phyloP scores from a whole-genome alignment of 2,888 invertebrate species.

The Clusia tigrina region DNA sequence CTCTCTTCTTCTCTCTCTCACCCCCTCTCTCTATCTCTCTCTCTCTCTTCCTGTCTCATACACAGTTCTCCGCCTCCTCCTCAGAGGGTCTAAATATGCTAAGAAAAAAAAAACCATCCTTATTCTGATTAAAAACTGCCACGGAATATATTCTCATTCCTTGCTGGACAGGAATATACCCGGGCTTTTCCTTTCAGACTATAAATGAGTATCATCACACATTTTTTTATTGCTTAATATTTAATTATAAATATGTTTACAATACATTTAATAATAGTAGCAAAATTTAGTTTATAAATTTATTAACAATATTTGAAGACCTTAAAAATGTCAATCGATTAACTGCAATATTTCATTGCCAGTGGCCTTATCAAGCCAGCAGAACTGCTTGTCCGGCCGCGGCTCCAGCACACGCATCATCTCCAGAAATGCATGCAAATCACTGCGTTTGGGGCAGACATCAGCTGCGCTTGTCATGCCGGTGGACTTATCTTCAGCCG shows the following conservation, averaged over 20 bases:
- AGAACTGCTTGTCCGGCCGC: neutral
- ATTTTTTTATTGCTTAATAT: neutral
- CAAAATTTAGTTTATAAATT: neutral
- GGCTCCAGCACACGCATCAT: neutral
- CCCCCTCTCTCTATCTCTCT: too few species aligned
- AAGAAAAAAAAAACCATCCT: too few species aligned
- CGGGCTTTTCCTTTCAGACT: too few species aligned
- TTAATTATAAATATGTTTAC: neutral
- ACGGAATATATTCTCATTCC: too few species aligned
- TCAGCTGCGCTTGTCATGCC: neutral
- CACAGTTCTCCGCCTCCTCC: too few species aligned
- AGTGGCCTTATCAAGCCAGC: neutral
- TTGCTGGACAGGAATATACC: too few species aligned
- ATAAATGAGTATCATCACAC: too few species aligned
- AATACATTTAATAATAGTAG: neutral
- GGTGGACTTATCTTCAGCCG: neutral
- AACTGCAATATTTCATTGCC: too few species aligned
- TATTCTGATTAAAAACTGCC: too few species aligned
- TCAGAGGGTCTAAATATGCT: too few species aligned
- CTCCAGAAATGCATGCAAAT: neutral
- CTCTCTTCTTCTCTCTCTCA: too few species aligned
- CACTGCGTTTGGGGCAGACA: neutral
- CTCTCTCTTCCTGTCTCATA: too few species aligned
- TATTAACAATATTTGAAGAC: neutral
- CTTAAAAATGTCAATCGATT: neutral